Evolutionary conservation across 2,797 vertebrate genomes (phyloP), one percentile per base, ranked within the genome.

Genomic region (Enteromius trimaculatus): DNA sequence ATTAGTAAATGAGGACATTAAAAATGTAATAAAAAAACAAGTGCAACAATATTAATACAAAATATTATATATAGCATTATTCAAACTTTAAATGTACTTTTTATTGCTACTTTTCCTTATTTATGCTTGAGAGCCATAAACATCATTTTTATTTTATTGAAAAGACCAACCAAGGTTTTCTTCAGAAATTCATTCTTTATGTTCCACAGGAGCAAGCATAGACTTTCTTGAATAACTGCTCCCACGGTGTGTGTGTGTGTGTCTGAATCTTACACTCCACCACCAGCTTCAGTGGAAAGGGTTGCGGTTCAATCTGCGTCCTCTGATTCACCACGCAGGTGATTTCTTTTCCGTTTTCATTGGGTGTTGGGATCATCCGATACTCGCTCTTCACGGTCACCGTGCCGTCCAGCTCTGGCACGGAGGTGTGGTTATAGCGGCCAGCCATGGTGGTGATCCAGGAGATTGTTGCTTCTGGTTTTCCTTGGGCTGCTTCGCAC

Each of bases 331-430:
- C 91, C 65, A 90, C 72, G 82, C 96, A 97, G 65, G 89, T 94
- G 83, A 97, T 66, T 21, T 92, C 92, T 37, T 85, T 81, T 19
- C 92, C 93, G 5, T 97, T 88, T 1, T 92, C 94, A 0, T 65
- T 84, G 0, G 92, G 74, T 4, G 90, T 92, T 3, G 96, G 96
- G 9, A 93, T 91, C 83, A 96, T 78, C 6, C 89, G 89, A 87
- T 94, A 96, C 70, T 94, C 93, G 88, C 96, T 97, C 88, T 89
- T 91, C 3, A 96, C 90, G 0, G 96, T 96, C 86, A 95, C 90
- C 0, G 95, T 96, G 74, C 95, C 95, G 2, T 96, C 92, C 0
- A 77, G 88, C 13, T 93, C 92, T 9, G 64, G 90, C 0, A 87
- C 89, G n/a, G 87, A 53, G 74, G 82, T 92, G 69, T 83, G 89